phyloP scores from a whole-genome alignment of 2,797 vertebrate species.

The Huso huso region DNA sequence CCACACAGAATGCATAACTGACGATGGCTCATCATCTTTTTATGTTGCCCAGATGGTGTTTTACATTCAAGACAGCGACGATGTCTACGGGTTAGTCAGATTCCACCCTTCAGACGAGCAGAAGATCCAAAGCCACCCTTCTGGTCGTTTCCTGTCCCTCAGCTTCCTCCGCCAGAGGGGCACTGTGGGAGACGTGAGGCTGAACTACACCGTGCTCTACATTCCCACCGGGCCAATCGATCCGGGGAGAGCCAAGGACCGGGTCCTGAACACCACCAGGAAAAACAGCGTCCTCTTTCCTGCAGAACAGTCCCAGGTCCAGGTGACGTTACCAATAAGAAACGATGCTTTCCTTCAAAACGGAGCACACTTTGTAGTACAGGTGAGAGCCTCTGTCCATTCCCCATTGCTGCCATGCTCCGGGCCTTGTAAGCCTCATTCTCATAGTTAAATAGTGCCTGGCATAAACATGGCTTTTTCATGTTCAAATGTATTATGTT shows the following conservation, averaged over 20 bases:
- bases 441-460: too few species aligned
- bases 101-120: conserved; percentile 73
- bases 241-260: conserved; percentile 61
- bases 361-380: conserved; percentile 80
- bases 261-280: conserved; percentile 71
- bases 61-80: conserved; percentile 91
- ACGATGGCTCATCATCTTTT: conserved; percentile 45
- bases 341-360: conserved; percentile 96
- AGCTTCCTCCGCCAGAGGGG: conserved; percentile 74
- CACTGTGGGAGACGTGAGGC: conserved; percentile 64
- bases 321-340: conserved; percentile 73
- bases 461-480: too few species aligned
- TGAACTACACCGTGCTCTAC: conserved; percentile 75
- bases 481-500: too few species aligned
- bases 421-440: too few species aligned
- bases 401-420: too few species aligned
- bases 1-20: conserved; percentile 49
- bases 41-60: conserved; percentile 75
- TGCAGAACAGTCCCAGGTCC: conserved; percentile 46
- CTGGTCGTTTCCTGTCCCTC: conserved; percentile 75
- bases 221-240: conserved; percentile 79
- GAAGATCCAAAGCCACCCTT: conserved; percentile 82
- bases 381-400: conserved; percentile 56
- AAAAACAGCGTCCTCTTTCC: conserved; percentile 61
- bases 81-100: conserved; percentile 83